Conservation (phyloP, 2,797 vertebrate species). For the Pangasius krempfi region DNA sequence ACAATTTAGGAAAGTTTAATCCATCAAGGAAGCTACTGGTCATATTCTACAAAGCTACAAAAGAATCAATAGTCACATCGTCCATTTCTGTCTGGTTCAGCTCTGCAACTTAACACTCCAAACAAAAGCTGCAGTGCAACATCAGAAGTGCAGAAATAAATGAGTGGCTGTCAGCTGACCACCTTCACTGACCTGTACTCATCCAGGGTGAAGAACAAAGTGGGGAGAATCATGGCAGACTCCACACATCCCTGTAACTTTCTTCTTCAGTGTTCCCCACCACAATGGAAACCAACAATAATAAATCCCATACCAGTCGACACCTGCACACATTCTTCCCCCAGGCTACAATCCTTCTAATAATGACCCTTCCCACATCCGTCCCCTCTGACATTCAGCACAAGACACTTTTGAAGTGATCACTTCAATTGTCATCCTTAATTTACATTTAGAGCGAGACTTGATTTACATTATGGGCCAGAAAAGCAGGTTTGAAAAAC, state of each 20-base stretch:
- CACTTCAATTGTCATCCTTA: too few relatives aligned
- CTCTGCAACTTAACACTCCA: not conserved
- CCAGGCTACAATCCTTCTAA: not conserved
- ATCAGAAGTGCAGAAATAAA: not conserved
- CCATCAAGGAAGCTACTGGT: not conserved
- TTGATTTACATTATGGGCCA: too few relatives aligned
- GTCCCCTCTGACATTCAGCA: too few relatives aligned
- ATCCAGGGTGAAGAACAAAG: not conserved
- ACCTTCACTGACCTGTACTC: not conserved
- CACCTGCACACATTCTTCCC: not conserved
- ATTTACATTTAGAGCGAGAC: too few relatives aligned
- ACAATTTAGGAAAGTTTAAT: not conserved
- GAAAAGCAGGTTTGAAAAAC: too few relatives aligned
- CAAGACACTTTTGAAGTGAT: too few relatives aligned
- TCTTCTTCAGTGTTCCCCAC: not conserved
- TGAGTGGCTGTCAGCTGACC: not conserved
- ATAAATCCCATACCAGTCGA: not conserved
- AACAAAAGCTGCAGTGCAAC: not conserved
- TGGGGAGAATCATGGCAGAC: not conserved
- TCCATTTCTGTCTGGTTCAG: not conserved
- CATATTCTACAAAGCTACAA: not conserved
- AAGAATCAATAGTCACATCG: not conserved
- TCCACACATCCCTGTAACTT: not conserved
- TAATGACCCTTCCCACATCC: too few relatives aligned
- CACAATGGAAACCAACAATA: not conserved